Evolutionary conservation across 2,113 vertebrate genomes (phyloP), one percentile per base, ranked within the genome.

Genomic region (Lepisosteus oculatus): DNA sequence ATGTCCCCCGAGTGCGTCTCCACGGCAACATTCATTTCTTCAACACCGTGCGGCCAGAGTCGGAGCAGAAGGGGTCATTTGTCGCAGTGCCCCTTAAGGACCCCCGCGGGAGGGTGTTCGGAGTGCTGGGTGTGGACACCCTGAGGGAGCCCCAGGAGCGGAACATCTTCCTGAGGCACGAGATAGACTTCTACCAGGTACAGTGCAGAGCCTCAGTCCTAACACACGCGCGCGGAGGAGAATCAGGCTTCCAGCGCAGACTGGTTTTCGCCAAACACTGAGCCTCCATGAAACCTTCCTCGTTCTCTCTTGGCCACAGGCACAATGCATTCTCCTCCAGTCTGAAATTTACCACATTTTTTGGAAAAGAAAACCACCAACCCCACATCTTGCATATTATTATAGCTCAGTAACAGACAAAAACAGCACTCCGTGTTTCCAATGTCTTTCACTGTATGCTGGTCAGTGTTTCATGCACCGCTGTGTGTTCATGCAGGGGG

Each of bases 101-200:
- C 54, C 68, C 76, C 66, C 7, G 1, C 14, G 84, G 87, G 77
- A 88, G 81, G 70, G 81, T 79, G 63, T 92, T 94, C 76, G 93
- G 93, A 15, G 76, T 91, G 75, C 59, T 93, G 43, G 90, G 86
- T 71, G 43, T 91, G 67, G 93, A 94, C 64, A 94, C 91, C 0
- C 81, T 94, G 72, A 61, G 8, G 71, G 88, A 92, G 65, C 54
- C 63, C 3, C 3, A 8, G 12, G 72, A 90, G n/a, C 62, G 83
- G 76, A 85, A 74, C 68, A 82, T 89, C 74, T 90, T 93, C 57
- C 72, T 87, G 15, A 74, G 76, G 63, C 91, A 92, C 8, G 91
- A 94, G 77, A 92, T 94, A 70, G 75, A 68, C 44, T 94, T 92
- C 84, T 92, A 89, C 3, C 89, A 92, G 87, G 92, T 91, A 51